Evolutionary conservation across 2,888 invertebrate species (phyloP), one percentile per base, ranked within the genome.

Genomic region (Ochlodes sylvanus): DNA sequence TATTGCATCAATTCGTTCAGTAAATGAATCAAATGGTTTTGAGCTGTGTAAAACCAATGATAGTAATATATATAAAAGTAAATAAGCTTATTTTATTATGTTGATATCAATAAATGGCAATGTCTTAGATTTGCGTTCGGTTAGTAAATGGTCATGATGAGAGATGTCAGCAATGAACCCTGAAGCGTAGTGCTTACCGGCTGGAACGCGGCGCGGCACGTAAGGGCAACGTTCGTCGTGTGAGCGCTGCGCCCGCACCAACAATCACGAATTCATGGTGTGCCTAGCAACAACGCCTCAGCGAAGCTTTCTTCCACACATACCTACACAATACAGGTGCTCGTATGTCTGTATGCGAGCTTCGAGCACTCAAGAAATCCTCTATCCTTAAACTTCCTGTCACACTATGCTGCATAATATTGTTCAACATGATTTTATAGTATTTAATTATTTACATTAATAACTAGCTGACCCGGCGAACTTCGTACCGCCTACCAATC

Each of bases 161-260:
- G 19, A 19, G 50, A 19, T 50, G 21, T 54, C n/a, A n/a, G 32
- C 54, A 32, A n/a, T 54, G 32, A 32, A 54, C 54, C 27, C 68
- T 68, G 70, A 63, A 42, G 52, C 47, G 17, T 63, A 68, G 44
- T 63, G 55, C 68, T 47, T 69, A 57, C 34, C 38, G 38, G 17
- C 17, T 57, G 56, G 56, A 38, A 57, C 15, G 56, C 34, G 17
- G 38, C 12, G 38, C 50, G 7, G 50, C 32, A 60, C 72, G 71
- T 72, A 89, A 86, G 91, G 92, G 91, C 92, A 92, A 92, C 84
- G 92, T 81, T 90, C 91, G 90, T 87, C 92, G 92, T 92, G 92
- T 91, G 92, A 92, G 90, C 82, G 81, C 58, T 38, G 50, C 50
- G 65, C 57, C 65, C 65, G 65, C 50, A 65, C 50, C 74, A 87